Evolutionary conservation across 2,797 vertebrate species (phyloP).

Genomic region (Perodicticus potto): DNA sequence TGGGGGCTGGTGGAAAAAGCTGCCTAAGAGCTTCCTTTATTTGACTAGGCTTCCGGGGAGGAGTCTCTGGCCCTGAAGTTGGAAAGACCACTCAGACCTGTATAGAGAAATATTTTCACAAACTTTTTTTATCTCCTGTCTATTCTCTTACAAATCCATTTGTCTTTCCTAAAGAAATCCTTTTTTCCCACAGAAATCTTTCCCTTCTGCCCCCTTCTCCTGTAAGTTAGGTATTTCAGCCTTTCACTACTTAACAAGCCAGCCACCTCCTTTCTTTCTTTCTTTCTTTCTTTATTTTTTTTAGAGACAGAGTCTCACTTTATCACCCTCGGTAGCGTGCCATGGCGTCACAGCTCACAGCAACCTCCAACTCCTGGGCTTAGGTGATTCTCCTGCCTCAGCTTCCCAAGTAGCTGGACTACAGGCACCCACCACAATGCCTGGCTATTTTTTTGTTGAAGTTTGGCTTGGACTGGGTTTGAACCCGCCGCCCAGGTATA

Average conservation of each 20-base stretch:
- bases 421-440: too few relatives aligned
- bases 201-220: neutral
- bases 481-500: too few relatives aligned
- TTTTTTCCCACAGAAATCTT: neutral
- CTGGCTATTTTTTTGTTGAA: too few relatives aligned
- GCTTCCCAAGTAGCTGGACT: too few relatives aligned
- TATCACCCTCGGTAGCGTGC: too few relatives aligned
- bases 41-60: slow-evolving; percentile 47
- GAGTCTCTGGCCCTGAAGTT: neutral
- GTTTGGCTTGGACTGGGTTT: too few relatives aligned
- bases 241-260: neutral
- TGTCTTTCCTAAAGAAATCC: slow-evolving; percentile 58
- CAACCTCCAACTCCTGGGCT: too few relatives aligned
- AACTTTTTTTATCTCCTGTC: neutral
- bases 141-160: neutral
- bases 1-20: neutral
- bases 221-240: neutral
- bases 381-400: too few relatives aligned
- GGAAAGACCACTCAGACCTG: neutral
- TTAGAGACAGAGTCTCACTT: too few relatives aligned
- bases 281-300: too few relatives aligned
- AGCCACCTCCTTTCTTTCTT: neutral
- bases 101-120: slow-evolving; percentile 3
- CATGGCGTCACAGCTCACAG: too few relatives aligned
- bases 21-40: slow-evolving; percentile 7